Percentiles rank a stretch among this genome's conserved stretches.
These are phyloP conservation scores for Cerastis rubricosa DNA, from an alignment of 2,888 invertebrate genomes.

Conservation along the genomic window DNA sequence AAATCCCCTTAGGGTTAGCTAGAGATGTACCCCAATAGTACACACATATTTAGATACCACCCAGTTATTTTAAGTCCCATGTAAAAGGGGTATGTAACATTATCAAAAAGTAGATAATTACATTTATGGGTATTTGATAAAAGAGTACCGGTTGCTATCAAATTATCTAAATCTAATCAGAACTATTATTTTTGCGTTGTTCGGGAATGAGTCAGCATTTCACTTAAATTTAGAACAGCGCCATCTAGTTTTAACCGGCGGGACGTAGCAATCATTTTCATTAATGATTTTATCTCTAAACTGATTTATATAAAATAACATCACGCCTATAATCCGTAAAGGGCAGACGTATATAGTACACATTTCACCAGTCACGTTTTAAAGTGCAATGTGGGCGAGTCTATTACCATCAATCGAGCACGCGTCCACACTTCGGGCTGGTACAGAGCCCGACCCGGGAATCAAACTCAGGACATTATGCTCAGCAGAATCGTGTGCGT, in stretches of 20 bases:
- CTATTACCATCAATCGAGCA: background rate
- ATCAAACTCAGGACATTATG: too few species aligned
- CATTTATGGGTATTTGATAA: background rate
- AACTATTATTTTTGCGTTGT: background rate
- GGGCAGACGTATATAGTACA: background rate
- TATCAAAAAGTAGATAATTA: background rate
- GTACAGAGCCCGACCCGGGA: background rate
- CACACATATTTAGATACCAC: too few species aligned
- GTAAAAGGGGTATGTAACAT: background rate
- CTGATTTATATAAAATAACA: background rate
- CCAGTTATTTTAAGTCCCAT: background rate
- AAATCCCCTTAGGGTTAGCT: too few species aligned
- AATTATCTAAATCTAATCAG: constrained; percentile 20
- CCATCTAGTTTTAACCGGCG: constrained; percentile 28
- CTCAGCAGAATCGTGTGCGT: too few species aligned
- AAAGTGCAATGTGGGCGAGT: background rate
- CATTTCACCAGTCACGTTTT: background rate
- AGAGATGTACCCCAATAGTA: too few species aligned
- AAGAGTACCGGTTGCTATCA: background rate
- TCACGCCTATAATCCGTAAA: background rate
- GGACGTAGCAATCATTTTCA: background rate
- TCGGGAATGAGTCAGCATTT: background rate
- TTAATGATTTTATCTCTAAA: background rate
- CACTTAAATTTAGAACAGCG: background rate
- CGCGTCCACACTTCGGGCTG: background rate